phyloP scores from a whole-genome alignment of 35 echinoderm and acorn worm genomes.

The Apostichopus californicus region DNA sequence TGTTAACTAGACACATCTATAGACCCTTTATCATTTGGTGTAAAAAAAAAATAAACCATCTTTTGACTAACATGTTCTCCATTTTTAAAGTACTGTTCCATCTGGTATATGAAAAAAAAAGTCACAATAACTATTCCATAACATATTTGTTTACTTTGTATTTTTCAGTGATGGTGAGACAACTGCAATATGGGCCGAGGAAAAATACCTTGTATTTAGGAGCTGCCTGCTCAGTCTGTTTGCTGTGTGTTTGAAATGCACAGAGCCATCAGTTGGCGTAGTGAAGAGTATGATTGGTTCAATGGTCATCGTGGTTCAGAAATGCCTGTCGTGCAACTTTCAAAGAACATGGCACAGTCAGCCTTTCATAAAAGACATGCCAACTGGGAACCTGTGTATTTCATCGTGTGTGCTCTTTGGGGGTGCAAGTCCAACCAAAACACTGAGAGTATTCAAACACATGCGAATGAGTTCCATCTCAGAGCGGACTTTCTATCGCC shows the following conservation, averaged over 20 bases:
- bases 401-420: slow-evolving; percentile 58
- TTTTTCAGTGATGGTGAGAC: not conserved
- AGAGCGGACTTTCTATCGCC: too few relatives aligned
- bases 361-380: slow-evolving; percentile 47
- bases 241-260: not conserved
- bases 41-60: too few relatives aligned
- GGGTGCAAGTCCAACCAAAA: slow-evolving; percentile 56
- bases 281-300: slow-evolving; percentile 39
- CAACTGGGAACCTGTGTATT: slow-evolving; percentile 68
- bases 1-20: too few relatives aligned
- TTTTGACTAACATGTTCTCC: too few relatives aligned
- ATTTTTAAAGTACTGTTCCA: too few relatives aligned
- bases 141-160: too few relatives aligned
- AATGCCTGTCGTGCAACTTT: slow-evolving; percentile 44
- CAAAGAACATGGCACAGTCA: slow-evolving; percentile 59
- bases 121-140: too few relatives aligned
- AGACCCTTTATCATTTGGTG: too few relatives aligned
- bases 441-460: slow-evolving; percentile 13
- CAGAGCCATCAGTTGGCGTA: not conserved
- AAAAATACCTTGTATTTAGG: slow-evolving; percentile 68
- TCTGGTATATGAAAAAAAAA: too few relatives aligned
- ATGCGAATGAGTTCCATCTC: too few relatives aligned
- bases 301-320: slow-evolving; percentile 4
- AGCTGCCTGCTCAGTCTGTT: slow-evolving; percentile 44
- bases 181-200: slow-evolving; percentile 24